phyloP scores from a whole-genome alignment of 2,888 invertebrate species.

The Drosophila aldrichi region DNA sequence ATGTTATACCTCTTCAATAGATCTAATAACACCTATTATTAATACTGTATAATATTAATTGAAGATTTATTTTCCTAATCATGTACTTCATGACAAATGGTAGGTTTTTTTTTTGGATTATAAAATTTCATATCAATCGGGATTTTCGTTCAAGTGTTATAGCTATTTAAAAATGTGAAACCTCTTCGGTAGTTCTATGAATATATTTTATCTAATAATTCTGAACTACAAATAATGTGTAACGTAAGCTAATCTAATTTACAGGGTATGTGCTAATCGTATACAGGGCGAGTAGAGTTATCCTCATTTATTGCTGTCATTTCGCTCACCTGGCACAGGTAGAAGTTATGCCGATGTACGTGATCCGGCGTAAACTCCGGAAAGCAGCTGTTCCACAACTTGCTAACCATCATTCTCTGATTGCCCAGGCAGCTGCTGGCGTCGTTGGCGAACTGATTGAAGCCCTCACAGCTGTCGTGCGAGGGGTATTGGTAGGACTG shows the following conservation, averaged over 20 bases:
- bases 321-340: slow-evolving; percentile 84
- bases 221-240: not conserved
- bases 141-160: too few species aligned
- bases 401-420: slow-evolving; percentile 85
- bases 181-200: too few species aligned
- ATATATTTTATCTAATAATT: not conserved
- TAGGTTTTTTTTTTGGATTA: too few species aligned
- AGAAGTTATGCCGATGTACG: slow-evolving; percentile 85
- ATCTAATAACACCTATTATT: too few species aligned
- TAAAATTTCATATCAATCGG: too few species aligned
- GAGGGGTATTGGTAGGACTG: slow-evolving; percentile 69
- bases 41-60: too few species aligned
- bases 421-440: slow-evolving; percentile 81
- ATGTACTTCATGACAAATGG: too few species aligned
- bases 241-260: not conserved
- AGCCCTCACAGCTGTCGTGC: slow-evolving; percentile 83
- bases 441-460: slow-evolving; percentile 81
- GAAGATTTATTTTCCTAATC: too few species aligned
- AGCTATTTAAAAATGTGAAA: too few species aligned
- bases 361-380: slow-evolving; percentile 85
- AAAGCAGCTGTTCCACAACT: slow-evolving; percentile 85
- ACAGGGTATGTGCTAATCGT: not conserved
- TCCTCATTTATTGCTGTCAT: not conserved
- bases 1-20: too few species aligned
- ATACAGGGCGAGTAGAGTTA: not conserved